Evolutionary conservation across 2,888 invertebrate species (phyloP), one percentile per base, ranked within the genome.

Genomic region (Leptura quadrifasciata): DNA sequence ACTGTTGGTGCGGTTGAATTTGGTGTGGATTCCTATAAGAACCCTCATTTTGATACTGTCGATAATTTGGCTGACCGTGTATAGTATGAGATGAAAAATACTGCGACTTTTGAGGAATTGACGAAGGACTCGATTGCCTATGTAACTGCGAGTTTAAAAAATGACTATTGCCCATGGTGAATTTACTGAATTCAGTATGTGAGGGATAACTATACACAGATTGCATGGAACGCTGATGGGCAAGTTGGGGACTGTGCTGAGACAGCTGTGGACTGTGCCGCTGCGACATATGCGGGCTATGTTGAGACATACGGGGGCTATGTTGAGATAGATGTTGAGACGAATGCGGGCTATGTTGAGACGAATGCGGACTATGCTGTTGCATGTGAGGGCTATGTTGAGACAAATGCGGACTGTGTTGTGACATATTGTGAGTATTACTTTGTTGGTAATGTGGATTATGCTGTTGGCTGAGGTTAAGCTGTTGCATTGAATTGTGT

Each of bases 1-100:
- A 89, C 74, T 88, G 89, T 76, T 89, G 89, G 84, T 89, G 89
- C 0, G 89, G 87, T 78, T 88, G 87, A 61, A 88, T 84, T 75
- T 88, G 88, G 74, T 88, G 87, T 0, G 88, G 87, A 79, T 88
- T 88, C 76, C 81, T 77, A 24, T 77, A 80, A 57, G 71, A 54
- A 63, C 61, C 64, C 17, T 78, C 78, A 55, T 20, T 67, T 39
- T 80, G 77, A 60, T 81, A 80, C 18, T 78, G 78, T n/a, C 78
- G 54, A 60, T 77, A 78, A 69, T 52, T 80, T 31, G 71, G 63
- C 70, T 76, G 78, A 12, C 76, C 82, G 39, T 83, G 77, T 57
- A 80, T 78, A n/a, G 81, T 79, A 71, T 83, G 83, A 10, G 81
- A 77, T 15, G 81, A 81, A 63, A 83, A 82, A 75, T 85, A 86